A percentile compares a stretch with the other conserved stretches of the same genome.
phyloP scores from a whole-genome alignment of 2,888 invertebrate species.

The Shargacucullia verbasci region DNA sequence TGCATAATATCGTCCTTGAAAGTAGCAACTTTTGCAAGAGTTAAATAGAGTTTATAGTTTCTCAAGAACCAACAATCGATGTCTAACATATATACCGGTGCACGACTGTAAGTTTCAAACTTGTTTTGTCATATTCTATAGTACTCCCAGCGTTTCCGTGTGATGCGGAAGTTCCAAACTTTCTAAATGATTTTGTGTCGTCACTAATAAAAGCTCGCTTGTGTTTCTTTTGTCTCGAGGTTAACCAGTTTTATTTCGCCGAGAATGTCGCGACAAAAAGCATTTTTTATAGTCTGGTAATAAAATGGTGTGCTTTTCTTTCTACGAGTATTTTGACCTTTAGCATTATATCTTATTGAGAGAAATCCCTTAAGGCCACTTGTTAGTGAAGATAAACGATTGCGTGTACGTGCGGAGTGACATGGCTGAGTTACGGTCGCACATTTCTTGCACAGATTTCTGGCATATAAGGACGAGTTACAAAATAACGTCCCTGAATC shows the following conservation, averaged over 20 bases:
- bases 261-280: slow-evolving; percentile 71
- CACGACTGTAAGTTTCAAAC: slow-evolving; percentile 77
- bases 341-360: slow-evolving; percentile 67
- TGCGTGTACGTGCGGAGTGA: slow-evolving; percentile 58
- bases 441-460: slow-evolving; percentile 1
- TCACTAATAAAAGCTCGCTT: slow-evolving; percentile 64
- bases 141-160: slow-evolving; percentile 61
- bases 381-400: slow-evolving; percentile 67
- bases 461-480: slow-evolving; percentile 19
- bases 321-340: slow-evolving; percentile 77
- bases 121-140: slow-evolving; percentile 67
- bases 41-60: slow-evolving; percentile 69
- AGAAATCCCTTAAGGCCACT: slow-evolving; percentile 65
- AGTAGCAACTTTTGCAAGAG: slow-evolving; percentile 73
- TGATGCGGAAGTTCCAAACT: slow-evolving; percentile 66
- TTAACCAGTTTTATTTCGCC: slow-evolving; percentile 70
- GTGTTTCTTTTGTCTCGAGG: slow-evolving; percentile 59
- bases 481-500: not conserved
- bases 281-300: slow-evolving; percentile 71
- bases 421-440: slow-evolving; percentile 45
- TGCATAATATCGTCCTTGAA: slow-evolving; percentile 85
- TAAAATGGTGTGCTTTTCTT: slow-evolving; percentile 68
- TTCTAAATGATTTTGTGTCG: slow-evolving; percentile 71
- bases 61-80: slow-evolving; percentile 64
- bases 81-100: slow-evolving; percentile 62